Evolutionary conservation across 2,888 invertebrate species (phyloP), one percentile per base, ranked within the genome.

Genomic region (Ormyrus nitidulus): DNA sequence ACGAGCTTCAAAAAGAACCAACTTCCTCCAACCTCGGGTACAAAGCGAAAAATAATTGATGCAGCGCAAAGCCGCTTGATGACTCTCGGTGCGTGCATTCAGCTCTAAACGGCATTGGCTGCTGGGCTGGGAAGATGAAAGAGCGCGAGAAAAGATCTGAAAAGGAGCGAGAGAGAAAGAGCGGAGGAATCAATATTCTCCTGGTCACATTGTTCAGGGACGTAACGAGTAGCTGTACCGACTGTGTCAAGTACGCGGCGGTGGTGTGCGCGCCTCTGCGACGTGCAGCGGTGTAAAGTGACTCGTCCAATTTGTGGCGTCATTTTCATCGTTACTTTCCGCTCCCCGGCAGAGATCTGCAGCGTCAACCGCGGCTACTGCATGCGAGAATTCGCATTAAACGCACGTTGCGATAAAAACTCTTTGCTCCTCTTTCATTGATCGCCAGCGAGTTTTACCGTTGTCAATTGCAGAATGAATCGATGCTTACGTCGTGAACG

Each of bases 221-320:
- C 76, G 69, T 51, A n/a, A 75, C 61, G 71, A 66, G 69, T 71
- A 4, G 66, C 59, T 74, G 68, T 71, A 71, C 70, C 64, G 54
- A 64, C 61, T 79, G 75, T 81, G 81, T 81, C 81, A 81, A 81
- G 81, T 79, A 78, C 81, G 74, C 66, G 59, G 51, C 53, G 46
- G 59, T 61, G 46, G 62, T 69, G 53, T 69, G 46, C 6, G 51
- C 56, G 9, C 6, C 19, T 10, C 19, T 11, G 3, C 7, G 34
- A 0, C 6, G 49, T n/a, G 56, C 56, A 8, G 19, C 56, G 59
- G 66, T 59, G 66, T 46, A 46, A 77, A 77, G 34, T 56, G 77
- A 70, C 70, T 70, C 70, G 54, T 49, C 62, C 75, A 75, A 68
- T 75, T 74, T 66, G 51, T 51, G 51, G 58, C 65, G 34, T 58